phyloP scores from a whole-genome alignment of 2,113 vertebrate species.

The Zootoca vivipara region DNA sequence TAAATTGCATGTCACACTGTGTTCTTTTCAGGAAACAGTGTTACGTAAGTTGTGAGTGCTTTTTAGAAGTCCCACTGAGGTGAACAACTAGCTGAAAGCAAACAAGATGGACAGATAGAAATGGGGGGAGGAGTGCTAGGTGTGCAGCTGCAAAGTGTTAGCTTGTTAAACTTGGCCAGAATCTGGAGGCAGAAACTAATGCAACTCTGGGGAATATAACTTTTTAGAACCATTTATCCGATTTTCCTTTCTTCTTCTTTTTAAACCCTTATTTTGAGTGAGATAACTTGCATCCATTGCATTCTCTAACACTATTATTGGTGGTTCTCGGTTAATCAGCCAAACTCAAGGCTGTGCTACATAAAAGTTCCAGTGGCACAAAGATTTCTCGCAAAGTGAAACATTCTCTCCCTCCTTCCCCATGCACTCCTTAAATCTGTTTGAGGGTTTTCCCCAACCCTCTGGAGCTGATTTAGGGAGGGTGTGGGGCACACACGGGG shows the following conservation, averaged over 20 bases:
- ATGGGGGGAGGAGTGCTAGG: not conserved
- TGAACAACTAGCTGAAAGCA: not conserved
- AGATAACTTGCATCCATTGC: fast-evolving
- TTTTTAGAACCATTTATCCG: constrained; percentile 2
- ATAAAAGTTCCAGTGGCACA: not conserved
- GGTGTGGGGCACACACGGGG: no score
- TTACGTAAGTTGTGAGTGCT: not conserved
- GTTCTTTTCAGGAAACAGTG: not conserved
- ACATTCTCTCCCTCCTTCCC: no score
- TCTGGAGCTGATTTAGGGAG: no score
- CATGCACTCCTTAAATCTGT: no score
- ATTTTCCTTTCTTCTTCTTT: not conserved
- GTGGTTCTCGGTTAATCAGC: constrained; percentile 8
- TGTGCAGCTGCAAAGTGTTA: not conserved
- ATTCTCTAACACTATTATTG: not conserved
- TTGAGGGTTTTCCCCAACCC: no score
- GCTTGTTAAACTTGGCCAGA: constrained; percentile 1
- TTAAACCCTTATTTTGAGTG: not conserved
- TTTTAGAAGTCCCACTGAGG: not conserved
- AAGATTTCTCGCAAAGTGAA: no score
- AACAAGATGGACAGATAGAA: not conserved
- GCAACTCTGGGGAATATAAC: not conserved
- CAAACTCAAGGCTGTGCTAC: not conserved
- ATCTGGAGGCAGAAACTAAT: constrained; percentile 6
- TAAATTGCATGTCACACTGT: not conserved